These are phyloP conservation scores for Gastracanthus pulcherrimus DNA, from an alignment of 2,888 invertebrate genomes.

Conservation along the genomic window DNA sequence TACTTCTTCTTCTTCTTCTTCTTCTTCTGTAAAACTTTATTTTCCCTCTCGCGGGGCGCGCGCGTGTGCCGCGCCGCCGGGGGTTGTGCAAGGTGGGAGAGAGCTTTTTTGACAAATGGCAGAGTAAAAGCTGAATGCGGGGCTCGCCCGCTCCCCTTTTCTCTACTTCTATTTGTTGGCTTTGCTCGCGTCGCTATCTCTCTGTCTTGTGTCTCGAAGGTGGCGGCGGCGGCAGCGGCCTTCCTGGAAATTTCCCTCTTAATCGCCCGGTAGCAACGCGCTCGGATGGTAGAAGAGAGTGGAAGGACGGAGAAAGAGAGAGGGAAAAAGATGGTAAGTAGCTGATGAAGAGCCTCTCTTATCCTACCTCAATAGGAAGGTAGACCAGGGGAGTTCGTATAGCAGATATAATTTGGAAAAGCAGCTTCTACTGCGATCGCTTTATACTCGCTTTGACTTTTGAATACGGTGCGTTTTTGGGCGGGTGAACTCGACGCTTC, in stretches of 20 bases:
- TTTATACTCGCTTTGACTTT: too few species aligned
- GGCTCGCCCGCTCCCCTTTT: not conserved
- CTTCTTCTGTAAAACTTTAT: conserved; percentile 27
- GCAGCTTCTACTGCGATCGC: too few species aligned
- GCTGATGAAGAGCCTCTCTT: not conserved
- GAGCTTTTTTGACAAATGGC: conserved; percentile 48
- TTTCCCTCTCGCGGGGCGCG: not conserved
- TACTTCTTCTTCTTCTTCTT: too few species aligned
- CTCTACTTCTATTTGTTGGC: not conserved
- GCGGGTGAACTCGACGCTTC: too few species aligned
- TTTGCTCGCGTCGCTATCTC: not conserved
- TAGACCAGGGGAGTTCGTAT: not conserved
- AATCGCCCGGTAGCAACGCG: conserved; percentile 26
- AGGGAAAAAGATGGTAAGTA: not conserved
- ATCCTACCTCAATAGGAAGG: not conserved
- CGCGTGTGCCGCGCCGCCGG: not conserved
- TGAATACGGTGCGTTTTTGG: too few species aligned
- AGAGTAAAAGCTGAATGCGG: conserved; percentile 14
- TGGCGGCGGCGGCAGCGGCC: not conserved
- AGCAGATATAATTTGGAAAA: too few species aligned
- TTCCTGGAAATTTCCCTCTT: conserved; percentile 31
- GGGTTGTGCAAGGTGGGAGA: not conserved
- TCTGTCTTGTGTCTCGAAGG: not conserved
- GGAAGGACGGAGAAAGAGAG: not conserved
- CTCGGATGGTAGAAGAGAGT: too few species aligned